Conservation (phyloP, 2,113 vertebrate species). For the Dicentrarchus labrax region DNA sequence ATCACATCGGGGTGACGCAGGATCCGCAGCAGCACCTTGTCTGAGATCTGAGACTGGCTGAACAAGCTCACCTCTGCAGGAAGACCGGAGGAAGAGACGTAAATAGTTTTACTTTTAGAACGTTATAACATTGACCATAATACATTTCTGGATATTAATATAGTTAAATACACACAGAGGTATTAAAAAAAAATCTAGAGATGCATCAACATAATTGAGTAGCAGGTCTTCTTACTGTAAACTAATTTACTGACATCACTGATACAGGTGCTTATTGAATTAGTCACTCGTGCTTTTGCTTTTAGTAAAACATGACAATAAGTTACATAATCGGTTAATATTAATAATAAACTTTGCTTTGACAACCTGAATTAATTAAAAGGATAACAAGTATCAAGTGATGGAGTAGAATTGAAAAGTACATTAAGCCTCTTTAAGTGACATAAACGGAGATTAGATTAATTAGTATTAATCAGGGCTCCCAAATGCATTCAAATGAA, state of each 20-base stretch:
- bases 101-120: neutral
- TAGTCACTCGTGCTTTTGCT: neutral
- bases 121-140: neutral
- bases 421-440: neutral
- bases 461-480: neutral
- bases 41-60: conserved; percentile 88
- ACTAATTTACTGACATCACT: neutral
- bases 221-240: neutral
- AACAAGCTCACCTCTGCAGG: conserved; percentile 91
- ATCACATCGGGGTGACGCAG: conserved; percentile 95
- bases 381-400: neutral
- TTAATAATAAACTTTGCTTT: neutral
- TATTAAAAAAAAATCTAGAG: neutral
- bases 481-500: neutral
- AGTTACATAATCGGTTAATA: neutral
- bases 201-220: neutral
- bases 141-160: neutral
- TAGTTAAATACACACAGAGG: no score
- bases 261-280: neutral
- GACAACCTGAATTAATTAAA: neutral
- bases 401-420: neutral
- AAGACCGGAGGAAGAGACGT: neutral
- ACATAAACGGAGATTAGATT: neutral
- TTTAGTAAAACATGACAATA: neutral
- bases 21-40: conserved; percentile 94